phyloP scores from a whole-genome alignment of 2,113 vertebrate species.

The Strix aluco region DNA sequence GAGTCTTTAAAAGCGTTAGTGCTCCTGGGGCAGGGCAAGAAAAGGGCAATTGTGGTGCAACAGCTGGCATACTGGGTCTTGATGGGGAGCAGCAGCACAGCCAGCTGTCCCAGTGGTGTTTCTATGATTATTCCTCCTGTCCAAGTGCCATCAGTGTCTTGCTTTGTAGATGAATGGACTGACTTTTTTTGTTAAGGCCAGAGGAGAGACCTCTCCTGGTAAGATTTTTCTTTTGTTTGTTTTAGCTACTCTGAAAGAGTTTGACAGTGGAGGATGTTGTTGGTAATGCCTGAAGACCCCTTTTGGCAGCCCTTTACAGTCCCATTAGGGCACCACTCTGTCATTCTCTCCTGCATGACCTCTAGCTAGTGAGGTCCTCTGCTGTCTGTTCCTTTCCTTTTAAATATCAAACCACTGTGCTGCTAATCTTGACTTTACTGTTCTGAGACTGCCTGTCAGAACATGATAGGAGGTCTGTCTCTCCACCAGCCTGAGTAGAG shows the following conservation, averaged over 20 bases:
- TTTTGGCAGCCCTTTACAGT: background rate
- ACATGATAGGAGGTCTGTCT: background rate
- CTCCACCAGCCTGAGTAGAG: background rate
- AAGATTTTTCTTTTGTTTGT: background rate
- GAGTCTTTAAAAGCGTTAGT: background rate
- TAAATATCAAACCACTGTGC: background rate
- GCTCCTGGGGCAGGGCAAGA: background rate
- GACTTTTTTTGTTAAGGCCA: background rate
- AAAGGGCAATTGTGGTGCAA: background rate
- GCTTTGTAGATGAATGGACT: background rate
- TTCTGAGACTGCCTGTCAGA: background rate
- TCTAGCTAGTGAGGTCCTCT: background rate
- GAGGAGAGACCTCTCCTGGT: background rate
- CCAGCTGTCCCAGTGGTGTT: background rate
- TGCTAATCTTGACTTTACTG: background rate
- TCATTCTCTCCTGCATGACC: background rate
- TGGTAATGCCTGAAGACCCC: background rate
- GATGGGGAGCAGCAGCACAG: background rate
- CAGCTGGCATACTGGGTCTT: accelerated
- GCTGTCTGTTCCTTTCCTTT: background rate
- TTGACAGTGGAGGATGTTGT: background rate
- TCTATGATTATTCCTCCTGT: background rate
- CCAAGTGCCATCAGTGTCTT: background rate
- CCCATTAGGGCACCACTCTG: background rate
- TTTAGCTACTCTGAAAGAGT: background rate